phyloP scores from a whole-genome alignment of 2,113 vertebrate species.

The Vimba vimba region DNA sequence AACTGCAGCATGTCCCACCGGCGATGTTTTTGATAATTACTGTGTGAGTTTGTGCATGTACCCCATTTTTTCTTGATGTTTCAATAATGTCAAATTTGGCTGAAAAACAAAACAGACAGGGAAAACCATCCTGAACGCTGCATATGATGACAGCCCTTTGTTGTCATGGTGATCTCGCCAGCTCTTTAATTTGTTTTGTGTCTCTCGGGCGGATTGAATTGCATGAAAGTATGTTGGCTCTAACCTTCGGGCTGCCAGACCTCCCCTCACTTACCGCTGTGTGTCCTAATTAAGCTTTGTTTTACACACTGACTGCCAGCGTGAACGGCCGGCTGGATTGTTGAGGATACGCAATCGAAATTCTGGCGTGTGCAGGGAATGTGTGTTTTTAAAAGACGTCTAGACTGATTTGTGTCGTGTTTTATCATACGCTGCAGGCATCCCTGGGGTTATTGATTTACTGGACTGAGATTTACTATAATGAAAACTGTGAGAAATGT shows the following conservation, averaged over 20 bases:
- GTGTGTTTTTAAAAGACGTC: slow-evolving; percentile 7
- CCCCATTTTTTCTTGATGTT: slow-evolving; percentile 1
- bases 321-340: neutral
- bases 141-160: slow-evolving; percentile 38
- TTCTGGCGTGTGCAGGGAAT: neutral
- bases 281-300: slow-evolving; percentile 40
- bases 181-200: slow-evolving; percentile 22
- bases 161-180: slow-evolving; percentile 50
- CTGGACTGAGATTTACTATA: neutral
- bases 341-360: neutral
- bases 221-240: slow-evolving; percentile 43
- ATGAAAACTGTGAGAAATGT: slow-evolving; percentile 34
- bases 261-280: slow-evolving; percentile 22
- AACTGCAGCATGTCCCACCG: neutral
- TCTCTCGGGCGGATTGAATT: slow-evolving; percentile 35
- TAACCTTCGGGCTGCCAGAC: slow-evolving; percentile 37
- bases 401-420: slow-evolving; percentile 6
- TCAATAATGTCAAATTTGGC: neutral
- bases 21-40: neutral
- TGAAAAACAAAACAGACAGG: neutral
- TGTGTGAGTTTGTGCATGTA: neutral
- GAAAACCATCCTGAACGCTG: slow-evolving; percentile 49
- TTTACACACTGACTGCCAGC: slow-evolving; percentile 7
- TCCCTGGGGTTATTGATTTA: slow-evolving; percentile 24
- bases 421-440: slow-evolving; percentile 14